phyloP scores from a whole-genome alignment of 1,140 invertebrate genomes.

The Drosophila pectinifera region DNA sequence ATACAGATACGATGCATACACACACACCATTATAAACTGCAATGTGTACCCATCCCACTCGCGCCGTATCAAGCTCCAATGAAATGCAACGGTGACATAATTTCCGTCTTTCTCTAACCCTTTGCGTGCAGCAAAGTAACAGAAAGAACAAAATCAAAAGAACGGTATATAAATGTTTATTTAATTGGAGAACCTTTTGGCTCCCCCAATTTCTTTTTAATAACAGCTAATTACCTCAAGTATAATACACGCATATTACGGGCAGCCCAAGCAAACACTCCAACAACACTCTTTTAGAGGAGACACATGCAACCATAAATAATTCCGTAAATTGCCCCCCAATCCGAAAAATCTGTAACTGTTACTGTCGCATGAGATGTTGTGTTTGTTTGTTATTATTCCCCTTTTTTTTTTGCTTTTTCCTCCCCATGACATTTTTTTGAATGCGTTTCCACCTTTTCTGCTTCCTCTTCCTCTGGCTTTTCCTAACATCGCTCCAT shows the following conservation, averaged over 20 bases:
- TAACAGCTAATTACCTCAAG: constrained; percentile 78
- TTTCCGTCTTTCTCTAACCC: constrained; percentile 15
- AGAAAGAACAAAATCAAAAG: neutral
- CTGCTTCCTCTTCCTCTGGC: constrained; percentile 19
- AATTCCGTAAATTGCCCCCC: constrained; percentile 55
- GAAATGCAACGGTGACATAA: constrained; percentile 40
- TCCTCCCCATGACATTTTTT: constrained; percentile 28
- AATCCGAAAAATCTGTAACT: constrained; percentile 54
- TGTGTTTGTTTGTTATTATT: constrained; percentile 29
- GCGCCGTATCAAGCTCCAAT: neutral
- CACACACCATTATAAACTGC: neutral
- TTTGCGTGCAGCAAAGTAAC: constrained; percentile 8
- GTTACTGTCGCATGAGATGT: constrained; percentile 62
- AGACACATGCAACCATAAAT: constrained; percentile 34
- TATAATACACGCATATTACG: constrained; percentile 71
- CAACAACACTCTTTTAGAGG: constrained; percentile 11
- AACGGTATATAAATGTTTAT: constrained; percentile 65
- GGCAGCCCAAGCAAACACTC: constrained; percentile 47
- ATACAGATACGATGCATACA: neutral
- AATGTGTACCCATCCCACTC: neutral
- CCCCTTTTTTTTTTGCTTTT: constrained; percentile 11
- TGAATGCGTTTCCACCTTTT: constrained; percentile 39
- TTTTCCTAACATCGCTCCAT: constrained; percentile 14
- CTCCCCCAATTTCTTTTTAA: constrained; percentile 77
- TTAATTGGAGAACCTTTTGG: constrained; percentile 67